Evolutionary conservation across 35 echinoderm and acorn worm genomes (phyloP).

Genomic region (Apostichopus parvimensis): DNA sequence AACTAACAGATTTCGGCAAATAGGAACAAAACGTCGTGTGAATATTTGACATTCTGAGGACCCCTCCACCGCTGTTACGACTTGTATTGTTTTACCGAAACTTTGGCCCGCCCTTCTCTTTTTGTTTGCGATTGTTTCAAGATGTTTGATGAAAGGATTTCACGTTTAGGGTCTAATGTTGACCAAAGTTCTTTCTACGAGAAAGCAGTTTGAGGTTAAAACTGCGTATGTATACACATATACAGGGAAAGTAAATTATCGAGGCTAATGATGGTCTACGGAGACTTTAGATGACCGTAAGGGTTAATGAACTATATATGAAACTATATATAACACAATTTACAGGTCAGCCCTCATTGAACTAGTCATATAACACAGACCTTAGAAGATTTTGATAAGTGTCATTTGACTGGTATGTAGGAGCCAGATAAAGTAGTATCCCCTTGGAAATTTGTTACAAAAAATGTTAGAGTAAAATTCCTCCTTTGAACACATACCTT

Average conservation of each 20-base stretch:
- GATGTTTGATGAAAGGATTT: slow-evolving; percentile 28
- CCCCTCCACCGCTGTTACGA: not conserved
- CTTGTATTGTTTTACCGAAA: slow-evolving; percentile 14
- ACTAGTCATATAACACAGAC: too few relatives aligned
- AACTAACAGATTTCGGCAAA: slow-evolving; percentile 39
- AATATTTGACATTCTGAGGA: slow-evolving; percentile 16
- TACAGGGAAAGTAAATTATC: not conserved
- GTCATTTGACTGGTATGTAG: too few relatives aligned
- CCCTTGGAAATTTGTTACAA: too few relatives aligned
- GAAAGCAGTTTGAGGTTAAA: not conserved
- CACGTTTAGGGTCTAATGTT: slow-evolving; percentile 35
- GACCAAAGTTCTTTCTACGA: slow-evolving; percentile 11
- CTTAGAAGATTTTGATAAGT: too few relatives aligned
- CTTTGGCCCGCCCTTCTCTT: slow-evolving; percentile 27
- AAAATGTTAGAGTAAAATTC: too few relatives aligned
- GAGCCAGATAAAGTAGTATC: too few relatives aligned
- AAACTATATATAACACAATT: too few relatives aligned
- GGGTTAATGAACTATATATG: too few relatives aligned
- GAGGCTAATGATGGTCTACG: not conserved
- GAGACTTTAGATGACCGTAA: not conserved
- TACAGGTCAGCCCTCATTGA: too few relatives aligned
- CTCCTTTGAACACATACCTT: too few relatives aligned
- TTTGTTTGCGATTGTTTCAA: slow-evolving; percentile 46
- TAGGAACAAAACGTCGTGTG: not conserved
- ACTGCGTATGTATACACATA: not conserved